Base-by-base conservation (phyloP, 2,797 vertebrate species). In the Lates japonicus region DNA sequence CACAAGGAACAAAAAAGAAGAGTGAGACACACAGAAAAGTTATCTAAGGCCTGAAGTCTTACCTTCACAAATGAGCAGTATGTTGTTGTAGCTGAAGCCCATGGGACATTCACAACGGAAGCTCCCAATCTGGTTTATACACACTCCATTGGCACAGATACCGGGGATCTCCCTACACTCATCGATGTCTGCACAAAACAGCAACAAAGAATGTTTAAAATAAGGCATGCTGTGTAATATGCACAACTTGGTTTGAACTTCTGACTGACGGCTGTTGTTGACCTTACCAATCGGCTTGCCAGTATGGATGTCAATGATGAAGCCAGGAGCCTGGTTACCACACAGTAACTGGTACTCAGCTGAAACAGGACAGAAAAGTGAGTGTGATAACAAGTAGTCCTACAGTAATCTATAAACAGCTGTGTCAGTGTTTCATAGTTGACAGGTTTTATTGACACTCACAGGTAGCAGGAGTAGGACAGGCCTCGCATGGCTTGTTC, bases 81-180 rank as follows among this genome's bases (percentile, higher is more conserved):
- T 96, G 88, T 97, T 96, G 94, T 97, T 97, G 94, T 98, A 98
- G 92, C 96, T 96, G 95, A 99, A 99, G 64, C 97, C 98, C 73
- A 96, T 95, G 2, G 96, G 97, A 80, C 97, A 99, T 92, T 98
- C 97, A 33, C 98, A 99, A 71, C 96, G 96, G 95, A 98, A 99
- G 87, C 97, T 98, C 57, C 98, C 97, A 0, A 97, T 97, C 86
- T 99, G 98, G 94, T 98, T 98, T 94, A 98, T 96, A 86, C 97
- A 98, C 67, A 97, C 94, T 0, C 98, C 97, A 0, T 96, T 95
- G 25, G 96, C 95, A 68, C 97, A 99, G 91, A 99, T 96, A 0
- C 96, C 96, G 0, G 97, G 96, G 72, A 99, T 98, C 94, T 98
- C 97, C 0, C 96, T 94, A 85, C 97, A 99, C 88, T 99, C 97